Conservation (phyloP, 2,797 vertebrate species). For the Aulostomus chinensis region DNA sequence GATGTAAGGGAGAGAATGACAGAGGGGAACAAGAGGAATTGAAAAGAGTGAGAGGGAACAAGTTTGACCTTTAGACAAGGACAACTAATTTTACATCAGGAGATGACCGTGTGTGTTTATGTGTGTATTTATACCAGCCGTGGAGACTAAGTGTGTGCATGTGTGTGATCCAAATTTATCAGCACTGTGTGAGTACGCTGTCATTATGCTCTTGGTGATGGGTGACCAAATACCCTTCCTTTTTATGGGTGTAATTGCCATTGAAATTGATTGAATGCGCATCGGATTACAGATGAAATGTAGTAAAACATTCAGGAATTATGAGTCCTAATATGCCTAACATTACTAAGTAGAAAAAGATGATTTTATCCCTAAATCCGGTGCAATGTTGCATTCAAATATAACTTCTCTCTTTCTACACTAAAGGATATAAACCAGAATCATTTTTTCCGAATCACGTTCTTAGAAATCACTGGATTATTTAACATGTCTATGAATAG, state of each 20-base stretch:
- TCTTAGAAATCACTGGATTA: neutral
- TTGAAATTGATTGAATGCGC: neutral
- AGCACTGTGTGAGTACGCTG: slow-evolving; percentile 3
- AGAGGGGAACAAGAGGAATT: neutral
- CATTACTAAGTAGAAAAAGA: too few relatives aligned
- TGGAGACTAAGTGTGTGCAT: slow-evolving; percentile 16
- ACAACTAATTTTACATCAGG: slow-evolving; percentile 65
- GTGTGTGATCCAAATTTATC: slow-evolving; percentile 31
- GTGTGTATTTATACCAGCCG: slow-evolving; percentile 44
- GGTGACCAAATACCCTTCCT: neutral
- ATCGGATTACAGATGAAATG: neutral
- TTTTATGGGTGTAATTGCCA: neutral
- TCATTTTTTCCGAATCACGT: too few relatives aligned
- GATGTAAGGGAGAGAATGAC: slow-evolving; percentile 2
- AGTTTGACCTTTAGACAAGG: slow-evolving; percentile 53
- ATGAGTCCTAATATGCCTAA: neutral
- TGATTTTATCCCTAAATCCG: too few relatives aligned
- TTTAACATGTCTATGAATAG: neutral
- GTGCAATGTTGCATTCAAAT: too few relatives aligned
- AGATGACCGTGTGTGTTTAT: slow-evolving; percentile 39
- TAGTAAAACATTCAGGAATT: neutral
- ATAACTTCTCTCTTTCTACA: too few relatives aligned
- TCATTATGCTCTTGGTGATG: slow-evolving; percentile 39
- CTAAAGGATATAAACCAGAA: too few relatives aligned
- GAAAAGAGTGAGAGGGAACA: slow-evolving; percentile 1